These are phyloP conservation scores for Rhyacichthys aspro DNA, from an alignment of 2,797 vertebrate genomes.

Conservation along the genomic window DNA sequence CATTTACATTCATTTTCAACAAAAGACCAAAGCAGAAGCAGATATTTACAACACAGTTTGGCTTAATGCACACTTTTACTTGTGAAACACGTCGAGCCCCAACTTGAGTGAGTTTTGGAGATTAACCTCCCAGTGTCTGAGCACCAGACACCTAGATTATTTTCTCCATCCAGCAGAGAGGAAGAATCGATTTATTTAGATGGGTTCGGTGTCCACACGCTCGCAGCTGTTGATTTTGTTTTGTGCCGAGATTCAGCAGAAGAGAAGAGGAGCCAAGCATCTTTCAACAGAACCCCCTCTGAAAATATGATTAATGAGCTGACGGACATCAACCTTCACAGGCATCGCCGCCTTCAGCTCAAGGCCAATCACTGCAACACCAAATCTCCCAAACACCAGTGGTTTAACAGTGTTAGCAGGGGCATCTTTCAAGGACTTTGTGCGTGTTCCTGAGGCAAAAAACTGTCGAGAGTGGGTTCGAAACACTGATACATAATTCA, in stretches of 20 bases:
- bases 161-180: slow-evolving; percentile 8
- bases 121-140: slow-evolving; percentile 14
- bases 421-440: no score
- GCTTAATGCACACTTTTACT: no score
- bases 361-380: slow-evolving; percentile 60
- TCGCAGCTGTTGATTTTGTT: slow-evolving; percentile 19
- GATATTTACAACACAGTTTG: no score
- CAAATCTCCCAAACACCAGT: slow-evolving; percentile 46
- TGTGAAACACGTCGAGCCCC: no score
- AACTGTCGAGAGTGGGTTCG: no score
- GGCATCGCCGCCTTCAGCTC: slow-evolving; percentile 58
- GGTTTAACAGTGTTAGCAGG: no score
- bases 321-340: slow-evolving; percentile 65
- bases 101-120: not conserved
- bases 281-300: slow-evolving; percentile 39
- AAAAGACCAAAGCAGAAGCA: no score
- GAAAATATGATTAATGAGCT: slow-evolving; percentile 70
- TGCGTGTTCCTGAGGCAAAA: no score
- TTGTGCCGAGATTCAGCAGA: slow-evolving; percentile 37
- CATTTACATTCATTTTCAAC: no score
- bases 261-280: slow-evolving; percentile 22
- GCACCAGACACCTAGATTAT: slow-evolving; percentile 14
- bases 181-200: slow-evolving; percentile 28
- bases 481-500: no score
- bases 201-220: slow-evolving; percentile 10